Percentiles rank a stretch among this genome's conserved stretches.
These are phyloP conservation scores for Nothocercus julius DNA, from an alignment of 2,113 vertebrate genomes.

Conservation along the genomic window DNA sequence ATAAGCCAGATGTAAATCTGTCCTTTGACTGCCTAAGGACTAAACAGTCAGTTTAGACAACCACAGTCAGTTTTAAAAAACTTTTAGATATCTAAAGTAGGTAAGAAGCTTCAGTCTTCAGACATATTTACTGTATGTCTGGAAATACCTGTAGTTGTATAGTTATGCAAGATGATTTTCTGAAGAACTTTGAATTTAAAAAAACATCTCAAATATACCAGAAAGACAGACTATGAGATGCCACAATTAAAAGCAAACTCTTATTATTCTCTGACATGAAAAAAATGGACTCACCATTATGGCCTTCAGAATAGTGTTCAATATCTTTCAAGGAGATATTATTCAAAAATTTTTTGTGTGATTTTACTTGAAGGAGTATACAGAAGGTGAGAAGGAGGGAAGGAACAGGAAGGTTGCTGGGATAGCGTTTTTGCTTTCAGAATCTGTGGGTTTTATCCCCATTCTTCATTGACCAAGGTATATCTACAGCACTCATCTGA, in stretches of 20 bases:
- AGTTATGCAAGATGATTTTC: neutral
- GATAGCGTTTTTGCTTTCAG: neutral
- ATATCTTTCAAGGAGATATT: neutral
- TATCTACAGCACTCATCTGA: neutral
- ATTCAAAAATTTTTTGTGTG: neutral
- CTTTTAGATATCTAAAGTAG: neutral
- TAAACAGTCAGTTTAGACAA: neutral
- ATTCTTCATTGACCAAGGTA: neutral
- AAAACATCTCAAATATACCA: neutral
- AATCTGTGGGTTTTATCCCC: neutral
- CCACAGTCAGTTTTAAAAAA: neutral
- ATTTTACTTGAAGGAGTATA: neutral
- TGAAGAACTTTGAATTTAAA: neutral
- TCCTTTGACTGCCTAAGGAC: neutral
- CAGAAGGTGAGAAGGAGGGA: neutral
- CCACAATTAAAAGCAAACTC: neutral
- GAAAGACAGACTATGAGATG: neutral
- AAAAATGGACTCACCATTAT: neutral
- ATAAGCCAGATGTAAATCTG: neutral
- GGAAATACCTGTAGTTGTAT: neutral
- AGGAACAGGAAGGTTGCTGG: neutral
- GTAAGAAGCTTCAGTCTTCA: neutral
- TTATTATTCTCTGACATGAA: rapidly evolving
- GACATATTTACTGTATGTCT: neutral
- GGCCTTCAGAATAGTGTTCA: neutral